Base-by-base conservation (phyloP, 1,140 invertebrate genomes). In the Papilio aristodemus region DNA sequence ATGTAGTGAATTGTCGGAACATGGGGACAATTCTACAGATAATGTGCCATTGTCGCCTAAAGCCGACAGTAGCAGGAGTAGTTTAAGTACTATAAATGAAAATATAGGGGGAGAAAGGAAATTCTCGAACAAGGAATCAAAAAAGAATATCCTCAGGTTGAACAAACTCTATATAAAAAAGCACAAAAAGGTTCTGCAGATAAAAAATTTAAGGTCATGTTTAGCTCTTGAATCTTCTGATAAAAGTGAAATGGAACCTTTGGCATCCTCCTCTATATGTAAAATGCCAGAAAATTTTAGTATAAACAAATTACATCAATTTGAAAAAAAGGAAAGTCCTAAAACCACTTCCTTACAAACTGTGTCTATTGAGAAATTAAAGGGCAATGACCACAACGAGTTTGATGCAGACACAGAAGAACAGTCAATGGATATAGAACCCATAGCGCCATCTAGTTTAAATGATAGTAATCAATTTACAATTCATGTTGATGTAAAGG, bases 331-430 rank as follows among this genome's bases (percentile, higher is more conserved):
- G 36, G 77, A 86, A 3, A 50, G 58, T 54, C 46, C 46, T 64
- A 81, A 89, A 67, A 84, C 22, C 71, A 71, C 66, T 37, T 79
- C 79, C 17, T 69, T 86, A 9, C 80, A 90, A 13, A 89, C 91
- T 25, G 85, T 92, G 32, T 86, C 87, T 17, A 90, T 92, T 54
- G 91, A 93, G n/a, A 88, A 91, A 69, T 90, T 92, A 64, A 90
- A 91, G 77, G 86, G 92, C 32, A 82, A 54, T 59, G 72, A 77
- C 9, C 83, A 73, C 27, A 73, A 81, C 69, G 84, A 85, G 27
- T 91, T 91, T 76, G 87, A 91, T 74, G 84, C 86, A 38, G 84
- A 90, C 62, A 90, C 81, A 10, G 87, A 87, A 62, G 89, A 89
- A 39, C 87, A 87, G 27, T 88, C 88, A 1, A 89, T 89, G 85